Base-by-base conservation (phyloP, 2,113 vertebrate species). In the Circaetus cinerascens region DNA sequence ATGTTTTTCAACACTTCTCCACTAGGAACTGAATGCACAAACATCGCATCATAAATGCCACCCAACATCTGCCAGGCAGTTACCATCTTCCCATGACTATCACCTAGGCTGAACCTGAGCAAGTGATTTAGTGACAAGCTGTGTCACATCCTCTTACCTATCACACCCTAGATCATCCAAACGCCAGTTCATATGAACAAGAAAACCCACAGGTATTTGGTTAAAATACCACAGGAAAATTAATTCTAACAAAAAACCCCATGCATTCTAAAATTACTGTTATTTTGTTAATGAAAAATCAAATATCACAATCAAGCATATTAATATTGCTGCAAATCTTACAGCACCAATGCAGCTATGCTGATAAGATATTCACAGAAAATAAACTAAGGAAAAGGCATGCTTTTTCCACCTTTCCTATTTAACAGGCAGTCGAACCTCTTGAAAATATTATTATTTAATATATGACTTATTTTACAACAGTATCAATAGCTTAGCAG, bases 1-100 rank as follows among this genome's bases (percentile, higher is more conserved):
- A 95, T 95, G 97, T 92, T 97, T 97, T 97, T 94, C 88, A 95
- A 97, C 96, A 95, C 86, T 92, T 95, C 86, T 97, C 95, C 86
- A 48, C 92, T 87, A 97, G 95, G 96, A 97, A 97, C 90, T 85
- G 86, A 95, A 96, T 95, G 91, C 94, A 97, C 96, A 97, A 97
- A 96, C 96, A 97, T 92, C 11, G 2, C 91, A 95, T 96, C 95
- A 95, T 94, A 97, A 97, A 96, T 95, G 95, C 95, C 96, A 97
- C 94, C 94, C 86, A 96, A 93, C 91, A 97, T 95, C 96, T 97
- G 97, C 88, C 80, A 95, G 94, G 96, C 76, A 95, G 80, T 96
- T 95, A 91, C 79, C 94, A 94, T 62, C 93, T 89, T 96, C 88
- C 94, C 88, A 59, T 55, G 85, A 93, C 93, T 95, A 93, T 92